Conservation (phyloP, 2,888 invertebrate genomes). For the Thecocarcelia acutangulata region DNA sequence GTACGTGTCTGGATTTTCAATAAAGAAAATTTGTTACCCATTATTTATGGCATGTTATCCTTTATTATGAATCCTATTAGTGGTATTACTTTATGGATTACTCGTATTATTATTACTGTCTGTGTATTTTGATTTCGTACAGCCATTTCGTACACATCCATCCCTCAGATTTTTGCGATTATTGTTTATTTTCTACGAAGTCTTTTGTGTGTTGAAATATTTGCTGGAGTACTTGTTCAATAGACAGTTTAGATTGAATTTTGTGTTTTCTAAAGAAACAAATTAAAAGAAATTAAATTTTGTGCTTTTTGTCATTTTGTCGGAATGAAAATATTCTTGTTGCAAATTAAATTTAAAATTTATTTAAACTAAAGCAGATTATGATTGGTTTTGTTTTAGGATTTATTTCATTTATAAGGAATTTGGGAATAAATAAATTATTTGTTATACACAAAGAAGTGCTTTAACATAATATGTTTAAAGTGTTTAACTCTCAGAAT, state of each 20-base stretch:
- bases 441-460: neutral
- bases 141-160: neutral
- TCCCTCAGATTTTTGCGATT: conserved; percentile 16
- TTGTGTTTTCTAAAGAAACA: conserved; percentile 48
- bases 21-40: conserved; percentile 70
- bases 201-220: conserved; percentile 17
- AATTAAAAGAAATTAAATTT: conserved; percentile 54
- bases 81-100: conserved; percentile 72
- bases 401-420: conserved; percentile 26
- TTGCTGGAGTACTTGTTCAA: conserved; percentile 14
- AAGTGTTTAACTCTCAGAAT: neutral
- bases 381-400: conserved; percentile 10
- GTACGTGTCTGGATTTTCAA: conserved; percentile 76
- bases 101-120: conserved; percentile 68
- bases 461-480: neutral
- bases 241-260: conserved; percentile 43
- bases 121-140: conserved; percentile 49
- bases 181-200: conserved; percentile 28
- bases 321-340: neutral
- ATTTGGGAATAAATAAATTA: conserved; percentile 17
- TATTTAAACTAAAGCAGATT: conserved; percentile 54
- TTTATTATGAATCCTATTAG: conserved; percentile 73
- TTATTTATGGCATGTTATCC: conserved; percentile 73
- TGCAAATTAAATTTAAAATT: conserved; percentile 24
- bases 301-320: conserved; percentile 35